Evolutionary conservation across 2,113 vertebrate genomes (phyloP).

Genomic region (Syngnathus typhle): DNA sequence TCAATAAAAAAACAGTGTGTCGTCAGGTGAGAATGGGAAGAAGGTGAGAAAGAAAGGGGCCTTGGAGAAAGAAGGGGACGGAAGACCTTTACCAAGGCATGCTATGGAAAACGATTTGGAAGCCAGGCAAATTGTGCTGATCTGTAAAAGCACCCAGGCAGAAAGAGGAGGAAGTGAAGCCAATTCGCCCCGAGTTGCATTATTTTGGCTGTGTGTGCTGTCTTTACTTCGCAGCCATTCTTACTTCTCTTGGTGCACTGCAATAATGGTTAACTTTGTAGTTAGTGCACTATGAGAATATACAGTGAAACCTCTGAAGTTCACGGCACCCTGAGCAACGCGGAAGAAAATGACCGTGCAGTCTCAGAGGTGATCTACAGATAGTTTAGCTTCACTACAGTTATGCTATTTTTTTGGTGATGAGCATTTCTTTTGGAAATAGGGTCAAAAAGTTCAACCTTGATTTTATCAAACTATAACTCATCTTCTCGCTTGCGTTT

Average conservation of each 20-base stretch:
- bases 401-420: not conserved
- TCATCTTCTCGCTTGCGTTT: not conserved
- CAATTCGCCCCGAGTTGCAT: conserved; percentile 81
- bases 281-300: conserved; percentile 44
- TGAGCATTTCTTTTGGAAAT: not conserved
- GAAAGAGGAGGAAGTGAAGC: conserved; percentile 74
- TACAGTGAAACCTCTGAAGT: not conserved
- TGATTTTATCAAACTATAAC: not conserved
- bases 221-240: conserved; percentile 73
- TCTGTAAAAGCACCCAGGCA: conserved; percentile 81
- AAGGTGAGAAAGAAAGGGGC: conserved; percentile 65
- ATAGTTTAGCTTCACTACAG: too few species aligned
- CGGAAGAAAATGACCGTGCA: not conserved
- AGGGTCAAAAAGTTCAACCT: not conserved
- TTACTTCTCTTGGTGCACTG: conserved; percentile 56
- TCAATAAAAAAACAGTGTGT: conserved; percentile 72
- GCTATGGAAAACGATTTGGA: conserved; percentile 90
- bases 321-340: not conserved
- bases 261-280: conserved; percentile 58
- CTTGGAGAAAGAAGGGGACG: conserved; percentile 70
- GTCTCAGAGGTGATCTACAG: not conserved
- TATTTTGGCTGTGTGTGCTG: conserved; percentile 73
- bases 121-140: conserved; percentile 86
- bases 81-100: conserved; percentile 89
- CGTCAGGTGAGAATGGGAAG: conserved; percentile 71